Base-by-base conservation (phyloP, 2,888 invertebrate genomes). In the Meghimatium bilineatum region DNA sequence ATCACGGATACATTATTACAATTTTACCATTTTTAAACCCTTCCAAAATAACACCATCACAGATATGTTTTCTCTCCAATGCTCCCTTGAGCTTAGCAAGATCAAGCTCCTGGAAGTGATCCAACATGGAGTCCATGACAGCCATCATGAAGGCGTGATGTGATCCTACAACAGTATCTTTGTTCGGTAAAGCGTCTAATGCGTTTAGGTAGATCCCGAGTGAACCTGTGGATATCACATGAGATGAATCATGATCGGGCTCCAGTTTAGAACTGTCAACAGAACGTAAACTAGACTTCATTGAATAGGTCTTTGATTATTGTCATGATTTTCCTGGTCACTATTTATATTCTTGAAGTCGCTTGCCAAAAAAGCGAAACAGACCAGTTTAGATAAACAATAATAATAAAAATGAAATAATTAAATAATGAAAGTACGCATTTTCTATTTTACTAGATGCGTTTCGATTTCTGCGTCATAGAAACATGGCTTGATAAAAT, bases 161-260 rank as follows among this genome's bases (percentile, higher is more conserved):
- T 8, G 90, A 89, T 10, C 92, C 91, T 52, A 87, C 87, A 32
- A 85, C 87, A 5, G 88, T 87, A 0, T 87, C 86, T 52, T 90
- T 88, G 38, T 85, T 76, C 0, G 90, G 86, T 26, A 83, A 82
- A 14, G 91, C 92, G 32, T 90, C 90, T 34, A 90, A 89, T 38
- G 90, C 88, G 17, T 89, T 88, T 26, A 92, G 78, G 75, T 91
- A 91, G 29, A 92, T 86, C 0, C 92, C 92, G 3, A 90, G 85
- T 56, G 90, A 90, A 56, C 90, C 92, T 92, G 85, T 14, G 86
- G 83, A 34, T n/a, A n/a, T n/a, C n/a, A n/a, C n/a, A n/a, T n/a
- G n/a, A n/a, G n/a, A n/a, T n/a, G n/a, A n/a, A n/a, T n/a, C n/a
- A n/a, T n/a, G n/a, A n/a, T n/a, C n/a, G n/a, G n/a, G n/a, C n/a